These are phyloP conservation scores for Aegotheles bennettii DNA, from an alignment of 2,113 vertebrate species.

Conservation along the genomic window DNA sequence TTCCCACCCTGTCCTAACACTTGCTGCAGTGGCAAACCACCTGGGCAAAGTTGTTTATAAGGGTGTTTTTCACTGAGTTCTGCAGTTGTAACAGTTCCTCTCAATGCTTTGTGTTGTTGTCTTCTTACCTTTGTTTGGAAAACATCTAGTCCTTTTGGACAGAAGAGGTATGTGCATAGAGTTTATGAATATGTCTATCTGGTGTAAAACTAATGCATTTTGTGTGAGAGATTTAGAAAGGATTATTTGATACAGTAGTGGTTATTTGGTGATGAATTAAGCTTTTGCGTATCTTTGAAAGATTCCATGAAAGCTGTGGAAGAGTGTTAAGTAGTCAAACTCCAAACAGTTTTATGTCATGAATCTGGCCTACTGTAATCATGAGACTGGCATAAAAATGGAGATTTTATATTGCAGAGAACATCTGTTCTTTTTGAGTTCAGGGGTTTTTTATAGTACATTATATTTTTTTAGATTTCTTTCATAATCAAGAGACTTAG, in stretches of 20 bases:
- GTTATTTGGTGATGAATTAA: neutral
- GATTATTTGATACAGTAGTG: neutral
- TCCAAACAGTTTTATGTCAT: neutral
- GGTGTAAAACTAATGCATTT: fast-evolving
- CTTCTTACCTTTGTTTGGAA: fast-evolving
- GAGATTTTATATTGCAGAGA: neutral
- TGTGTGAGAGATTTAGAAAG: neutral
- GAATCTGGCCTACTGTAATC: neutral
- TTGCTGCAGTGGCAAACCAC: neutral
- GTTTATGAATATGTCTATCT: neutral
- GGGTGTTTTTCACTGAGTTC: neutral
- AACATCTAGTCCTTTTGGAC: fast-evolving
- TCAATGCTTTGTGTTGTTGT: fast-evolving
- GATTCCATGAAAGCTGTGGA: fast-evolving
- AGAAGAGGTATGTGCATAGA: fast-evolving
- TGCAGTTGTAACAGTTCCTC: fast-evolving
- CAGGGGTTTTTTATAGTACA: neutral
- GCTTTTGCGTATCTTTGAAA: neutral
- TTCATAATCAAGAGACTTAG: neutral
- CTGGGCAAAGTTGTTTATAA: neutral
- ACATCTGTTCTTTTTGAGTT: neutral
- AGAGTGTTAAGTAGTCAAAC: neutral
- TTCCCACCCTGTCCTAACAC: neutral
- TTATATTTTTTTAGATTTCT: neutral
- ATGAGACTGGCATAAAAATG: neutral